Evolutionary conservation across 1,140 invertebrate genomes (phyloP), one percentile per base, ranked within the genome.

Genomic region (Camponotus pennsylvanicus): DNA sequence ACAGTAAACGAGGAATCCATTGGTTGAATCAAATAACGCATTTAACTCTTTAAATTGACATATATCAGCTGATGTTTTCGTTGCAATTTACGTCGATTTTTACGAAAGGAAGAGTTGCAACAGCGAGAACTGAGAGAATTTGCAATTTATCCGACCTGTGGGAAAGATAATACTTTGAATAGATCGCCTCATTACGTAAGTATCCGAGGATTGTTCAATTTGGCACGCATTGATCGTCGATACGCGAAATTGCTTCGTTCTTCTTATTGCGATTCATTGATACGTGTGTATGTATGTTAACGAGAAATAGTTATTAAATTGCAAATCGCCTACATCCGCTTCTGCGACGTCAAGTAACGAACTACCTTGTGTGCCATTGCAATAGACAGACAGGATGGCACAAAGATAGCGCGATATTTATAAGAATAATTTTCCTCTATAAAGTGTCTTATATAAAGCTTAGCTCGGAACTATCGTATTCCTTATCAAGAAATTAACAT

Each of bases 1-100:
- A 8, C 90, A 90, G 42, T 90, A 92, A 3, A 90, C 87, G 87
- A 91, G 88, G 57, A 77, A 45, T 49, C 15, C n/a, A 66, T 77
- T 2, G 73, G 55, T 4, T 69, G 40, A 18, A 91, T 69, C 18
- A 86, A 27, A 0, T 63, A 49, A 13, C 0, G 13, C 13, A 15
- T 13, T 11, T 49, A 15, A 9, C 13, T 7, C 49, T 52, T 52
- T 52, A 18, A 52, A 1, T 52, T 52, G 15, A 52, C 49, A 52
- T 18, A 52, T 5, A 49, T 49, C 45, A 52, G 49, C 49, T 52
- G 15, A 52, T 52, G 6, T 15, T 52, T 15, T 52, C 49, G 49
- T 4, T 52, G 49, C 49, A 6, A 18, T 18, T 18, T 18, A 15
- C 13, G 15, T 52, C 18, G 15, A 52, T 15, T 61, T 69, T 85